Evolutionary conservation across 64 coral and sea anemone species (phyloP).

Genomic region (Pachyseris speciosa): DNA sequence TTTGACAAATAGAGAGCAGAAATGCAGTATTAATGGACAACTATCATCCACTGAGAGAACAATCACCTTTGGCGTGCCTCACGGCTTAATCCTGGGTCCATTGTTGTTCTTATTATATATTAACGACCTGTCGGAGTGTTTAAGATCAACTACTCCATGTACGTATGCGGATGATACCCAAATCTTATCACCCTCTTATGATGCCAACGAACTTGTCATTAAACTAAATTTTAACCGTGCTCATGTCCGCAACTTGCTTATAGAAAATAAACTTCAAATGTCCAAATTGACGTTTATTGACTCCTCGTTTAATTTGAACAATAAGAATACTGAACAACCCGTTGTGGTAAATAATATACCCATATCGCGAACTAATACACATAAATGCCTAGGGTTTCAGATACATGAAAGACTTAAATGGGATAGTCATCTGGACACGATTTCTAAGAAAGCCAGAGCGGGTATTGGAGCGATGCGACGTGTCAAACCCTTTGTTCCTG

Average conservation of each 20-base stretch:
- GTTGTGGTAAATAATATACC: neutral
- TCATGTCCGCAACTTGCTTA: slow-evolving; percentile 16
- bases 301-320: neutral
- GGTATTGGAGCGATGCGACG: slow-evolving; percentile 20
- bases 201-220: too few species aligned
- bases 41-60: too few species aligned
- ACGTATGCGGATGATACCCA: too few species aligned
- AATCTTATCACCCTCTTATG: too few species aligned
- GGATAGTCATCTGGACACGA: slow-evolving; percentile 4
- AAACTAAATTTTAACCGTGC: too few species aligned
- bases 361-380: neutral
- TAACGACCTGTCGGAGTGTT: too few species aligned
- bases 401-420: slow-evolving; percentile 25
- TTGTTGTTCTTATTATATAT: too few species aligned
- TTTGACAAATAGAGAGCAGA: too few species aligned
- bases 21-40: too few species aligned
- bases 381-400: slow-evolving; percentile 12
- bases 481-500: neutral
- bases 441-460: neutral
- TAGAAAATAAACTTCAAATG: slow-evolving; percentile 21
- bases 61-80: too few species aligned
- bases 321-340: neutral
- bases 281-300: slow-evolving; percentile 26
- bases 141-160: too few species aligned
- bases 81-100: too few species aligned